These are phyloP conservation scores for Gambusia yucatana DNA, from an alignment of 2,797 vertebrate genomes.

Conservation along the genomic window DNA sequence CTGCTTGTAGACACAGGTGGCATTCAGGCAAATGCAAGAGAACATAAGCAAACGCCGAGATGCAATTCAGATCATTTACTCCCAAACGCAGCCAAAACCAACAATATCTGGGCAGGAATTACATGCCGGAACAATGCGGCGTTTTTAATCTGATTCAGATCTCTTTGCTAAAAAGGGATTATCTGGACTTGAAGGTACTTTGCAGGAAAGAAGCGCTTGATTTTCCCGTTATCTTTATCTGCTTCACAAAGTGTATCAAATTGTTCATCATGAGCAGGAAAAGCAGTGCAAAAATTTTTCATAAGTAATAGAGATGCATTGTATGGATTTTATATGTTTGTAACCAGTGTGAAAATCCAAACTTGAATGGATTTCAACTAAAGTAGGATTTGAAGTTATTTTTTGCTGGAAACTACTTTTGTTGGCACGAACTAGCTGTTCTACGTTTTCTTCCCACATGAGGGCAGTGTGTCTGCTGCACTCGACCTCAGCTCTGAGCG, in stretches of 20 bases:
- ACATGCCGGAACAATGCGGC: slow-evolving; percentile 3
- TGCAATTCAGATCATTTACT: slow-evolving; percentile 5
- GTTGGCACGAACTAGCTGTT: slow-evolving; percentile 22
- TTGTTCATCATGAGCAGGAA: background rate
- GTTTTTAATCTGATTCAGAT: slow-evolving; percentile 10
- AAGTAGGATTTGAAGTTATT: background rate
- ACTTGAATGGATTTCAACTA: background rate
- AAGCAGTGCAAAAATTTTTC: background rate
- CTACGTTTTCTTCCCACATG: slow-evolving; percentile 51
- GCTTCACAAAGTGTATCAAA: background rate
- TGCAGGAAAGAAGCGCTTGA: background rate
- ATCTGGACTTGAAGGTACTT: background rate
- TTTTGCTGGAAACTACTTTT: slow-evolving; percentile 13
- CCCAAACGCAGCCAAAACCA: slow-evolving; percentile 7
- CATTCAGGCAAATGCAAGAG: background rate
- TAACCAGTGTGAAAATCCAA: background rate
- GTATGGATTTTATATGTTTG: background rate
- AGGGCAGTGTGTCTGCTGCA: slow-evolving; percentile 65
- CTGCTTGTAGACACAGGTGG: background rate
- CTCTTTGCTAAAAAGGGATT: slow-evolving; percentile 20
- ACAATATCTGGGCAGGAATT: slow-evolving; percentile 16
- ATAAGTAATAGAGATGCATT: background rate
- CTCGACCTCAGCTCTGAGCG: slow-evolving; percentile 8
- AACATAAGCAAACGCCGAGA: background rate
- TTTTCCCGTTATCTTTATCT: background rate